Conservation (phyloP, 1,140 invertebrate genomes). For the Zaprionus tsacasi region DNA sequence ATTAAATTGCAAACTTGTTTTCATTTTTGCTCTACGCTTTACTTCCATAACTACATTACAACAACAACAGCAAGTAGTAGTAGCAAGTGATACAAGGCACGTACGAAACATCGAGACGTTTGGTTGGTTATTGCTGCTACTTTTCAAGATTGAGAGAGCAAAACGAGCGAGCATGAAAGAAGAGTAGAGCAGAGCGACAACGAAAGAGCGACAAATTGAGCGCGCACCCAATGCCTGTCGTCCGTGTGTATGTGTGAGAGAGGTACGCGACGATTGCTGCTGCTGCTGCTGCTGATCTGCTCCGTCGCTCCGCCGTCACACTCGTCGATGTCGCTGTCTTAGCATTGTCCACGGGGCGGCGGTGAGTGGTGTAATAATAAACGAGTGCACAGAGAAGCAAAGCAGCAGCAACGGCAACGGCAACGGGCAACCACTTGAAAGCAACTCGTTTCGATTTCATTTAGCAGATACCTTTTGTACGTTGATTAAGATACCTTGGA, state of each 20-base stretch:
- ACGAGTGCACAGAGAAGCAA: slow-evolving; percentile 70
- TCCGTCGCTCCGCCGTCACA: slow-evolving; percentile 56
- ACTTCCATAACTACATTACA: slow-evolving; percentile 59
- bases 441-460: slow-evolving; percentile 84
- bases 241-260: slow-evolving; percentile 20
- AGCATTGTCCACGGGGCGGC: slow-evolving; percentile 55
- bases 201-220: slow-evolving; percentile 29
- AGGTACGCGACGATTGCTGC: slow-evolving; percentile 28
- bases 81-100: slow-evolving; percentile 76
- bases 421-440: slow-evolving; percentile 82
- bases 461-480: slow-evolving; percentile 84
- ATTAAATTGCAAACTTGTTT: slow-evolving; percentile 83
- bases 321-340: slow-evolving; percentile 54
- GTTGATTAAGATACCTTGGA: slow-evolving; percentile 82
- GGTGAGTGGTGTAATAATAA: slow-evolving; percentile 73
- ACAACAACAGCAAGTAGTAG: slow-evolving; percentile 41
- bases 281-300: slow-evolving; percentile 61
- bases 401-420: slow-evolving; percentile 58
- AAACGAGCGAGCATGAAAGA: slow-evolving; percentile 27
- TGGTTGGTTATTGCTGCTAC: slow-evolving; percentile 23
- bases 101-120: slow-evolving; percentile 67
- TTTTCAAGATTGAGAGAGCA: slow-evolving; percentile 42
- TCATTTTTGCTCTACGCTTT: slow-evolving; percentile 63
- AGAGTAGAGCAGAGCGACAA: slow-evolving; percentile 22
- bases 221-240: slow-evolving; percentile 25